Evolutionary conservation across 2,888 invertebrate species (phyloP), one percentile per base, ranked within the genome.

Genomic region (Scaptomyza flava): DNA sequence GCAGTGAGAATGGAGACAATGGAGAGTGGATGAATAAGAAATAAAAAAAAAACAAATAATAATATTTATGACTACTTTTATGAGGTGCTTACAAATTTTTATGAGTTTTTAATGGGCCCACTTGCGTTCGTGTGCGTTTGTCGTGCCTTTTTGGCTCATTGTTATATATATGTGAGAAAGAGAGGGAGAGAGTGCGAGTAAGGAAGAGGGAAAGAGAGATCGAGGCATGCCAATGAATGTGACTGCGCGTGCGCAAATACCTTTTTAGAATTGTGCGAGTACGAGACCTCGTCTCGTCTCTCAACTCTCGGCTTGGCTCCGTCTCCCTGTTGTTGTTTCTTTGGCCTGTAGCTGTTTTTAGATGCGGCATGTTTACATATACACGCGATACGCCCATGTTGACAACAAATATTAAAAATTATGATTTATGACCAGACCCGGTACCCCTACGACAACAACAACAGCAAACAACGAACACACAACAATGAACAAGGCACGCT

Each of bases 21-120:
- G 41, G 17, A 45, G 38, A 48, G 48, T 47, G 41, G n/a, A 38
- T 30, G 42, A 33, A 52, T 27, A 41, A 50, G 57, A 50, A 34
- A 43, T 27, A 27, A 76, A 58, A 72, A 58, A 48, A 72, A 70
- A 70, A 72, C 52, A 72, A 87, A 77, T 79, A 90, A 90, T 87
- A 89, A 88, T 90, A 91, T 91, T 91, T 91, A 91, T 91, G 91
- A 90, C 91, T 89, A 89, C 89, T 91, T 91, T 92, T 92, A 92
- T 91, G 92, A 92, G 91, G 92, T 92, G 91, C 89, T 91, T 92
- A 92, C 92, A 92, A 91, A 91, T 91, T 91, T 91, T 91, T 91
- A 92, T 90, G 91, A 89, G 87, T 89, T 92, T 92, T 92, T 92
- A 92, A 92, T 92, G 90, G 91, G 86, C 83, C 52, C 75, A 75